phyloP scores from a whole-genome alignment of 2,113 vertebrate genomes.

The Neofelis nebulosa region DNA sequence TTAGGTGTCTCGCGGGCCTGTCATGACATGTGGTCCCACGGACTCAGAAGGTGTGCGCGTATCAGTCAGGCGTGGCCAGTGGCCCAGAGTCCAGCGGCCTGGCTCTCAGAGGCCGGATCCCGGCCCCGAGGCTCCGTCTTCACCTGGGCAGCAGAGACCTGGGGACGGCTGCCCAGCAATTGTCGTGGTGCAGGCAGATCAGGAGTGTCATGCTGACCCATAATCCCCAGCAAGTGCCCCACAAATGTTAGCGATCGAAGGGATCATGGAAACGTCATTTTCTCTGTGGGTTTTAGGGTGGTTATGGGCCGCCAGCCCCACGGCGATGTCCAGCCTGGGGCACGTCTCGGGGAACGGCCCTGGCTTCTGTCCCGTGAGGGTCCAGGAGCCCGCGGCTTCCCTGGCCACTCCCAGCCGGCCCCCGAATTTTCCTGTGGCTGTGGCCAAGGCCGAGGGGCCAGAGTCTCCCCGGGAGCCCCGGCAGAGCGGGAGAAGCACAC shows the following conservation, averaged over 20 bases:
- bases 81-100: neutral
- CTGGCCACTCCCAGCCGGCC: neutral
- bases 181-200: neutral
- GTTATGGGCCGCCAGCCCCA: neutral
- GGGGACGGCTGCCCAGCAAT: neutral
- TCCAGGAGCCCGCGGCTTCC: no score
- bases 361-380: neutral
- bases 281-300: neutral
- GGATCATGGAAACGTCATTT: accelerated
- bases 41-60: neutral
- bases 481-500: neutral
- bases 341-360: accelerated
- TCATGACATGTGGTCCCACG: neutral
- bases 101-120: neutral
- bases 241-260: no score
- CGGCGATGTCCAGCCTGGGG: neutral
- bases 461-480: neutral
- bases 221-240: neutral
- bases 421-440: neutral
- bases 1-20: neutral
- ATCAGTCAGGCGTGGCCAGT: accelerated
- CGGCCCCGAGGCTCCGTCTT: no score
- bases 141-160: neutral
- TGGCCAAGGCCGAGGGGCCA: neutral
- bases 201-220: neutral